phyloP scores from a whole-genome alignment of 1,140 invertebrate genomes.

The Thaumatotibia leucotreta region DNA sequence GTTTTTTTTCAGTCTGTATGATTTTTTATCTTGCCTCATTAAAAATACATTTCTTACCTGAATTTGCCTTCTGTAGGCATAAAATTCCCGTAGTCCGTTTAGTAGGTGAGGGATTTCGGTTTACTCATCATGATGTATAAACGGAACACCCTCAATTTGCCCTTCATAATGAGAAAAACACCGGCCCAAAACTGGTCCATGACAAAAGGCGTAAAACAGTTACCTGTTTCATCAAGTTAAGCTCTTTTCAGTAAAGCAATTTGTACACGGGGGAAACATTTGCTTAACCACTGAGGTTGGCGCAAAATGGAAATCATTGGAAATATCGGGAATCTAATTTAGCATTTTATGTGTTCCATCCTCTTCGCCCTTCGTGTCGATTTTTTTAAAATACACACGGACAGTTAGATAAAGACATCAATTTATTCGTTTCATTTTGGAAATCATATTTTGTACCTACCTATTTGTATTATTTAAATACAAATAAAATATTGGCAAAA shows the following conservation, averaged over 20 bases:
- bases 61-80: no score
- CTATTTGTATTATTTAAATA: no score
- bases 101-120: no score
- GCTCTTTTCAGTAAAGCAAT: neutral
- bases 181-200: neutral
- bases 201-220: neutral
- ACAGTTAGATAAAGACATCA: no score
- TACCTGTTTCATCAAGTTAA: neutral
- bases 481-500: no score
- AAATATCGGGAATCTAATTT: neutral
- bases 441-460: no score
- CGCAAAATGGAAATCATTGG: neutral
- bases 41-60: no score
- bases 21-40: no score
- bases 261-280: neutral
- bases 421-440: no score
- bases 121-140: neutral
- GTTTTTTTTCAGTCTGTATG: no score
- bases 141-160: neutral
- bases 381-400: neutral
- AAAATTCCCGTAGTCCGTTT: no score
- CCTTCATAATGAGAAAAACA: conserved; percentile 10
- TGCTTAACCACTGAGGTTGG: neutral
- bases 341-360: neutral
- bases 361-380: no score